Evolutionary conservation across 1,140 invertebrate genomes (phyloP).

Genomic region (Cepaea nemoralis): DNA sequence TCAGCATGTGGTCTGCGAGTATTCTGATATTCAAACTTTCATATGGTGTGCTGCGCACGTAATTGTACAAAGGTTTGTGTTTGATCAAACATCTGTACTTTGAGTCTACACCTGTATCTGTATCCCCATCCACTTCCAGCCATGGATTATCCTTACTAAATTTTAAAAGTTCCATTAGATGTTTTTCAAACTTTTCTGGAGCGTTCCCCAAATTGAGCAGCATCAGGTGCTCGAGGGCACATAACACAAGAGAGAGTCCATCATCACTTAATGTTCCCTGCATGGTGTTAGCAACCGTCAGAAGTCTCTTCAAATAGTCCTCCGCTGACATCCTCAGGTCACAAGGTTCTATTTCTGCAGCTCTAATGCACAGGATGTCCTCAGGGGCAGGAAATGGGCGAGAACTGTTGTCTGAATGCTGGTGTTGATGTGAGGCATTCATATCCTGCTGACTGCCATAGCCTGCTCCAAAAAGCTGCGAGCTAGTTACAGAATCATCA

Average conservation of each 20-base stretch:
- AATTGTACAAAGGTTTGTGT: background rate
- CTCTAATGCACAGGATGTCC: background rate
- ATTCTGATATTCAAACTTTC: background rate
- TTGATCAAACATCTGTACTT: background rate
- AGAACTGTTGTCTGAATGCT: background rate
- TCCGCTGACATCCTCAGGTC: background rate
- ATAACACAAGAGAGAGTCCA: background rate
- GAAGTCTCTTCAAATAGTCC: background rate
- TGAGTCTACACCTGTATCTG: background rate
- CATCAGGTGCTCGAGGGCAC: background rate
- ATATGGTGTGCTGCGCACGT: background rate
- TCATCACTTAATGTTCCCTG: slow-evolving; percentile 24
- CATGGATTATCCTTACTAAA: background rate
- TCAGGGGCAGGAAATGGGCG: background rate
- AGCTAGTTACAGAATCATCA: background rate
- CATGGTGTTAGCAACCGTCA: background rate
- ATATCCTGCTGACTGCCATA: background rate
- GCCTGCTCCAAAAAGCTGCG: background rate
- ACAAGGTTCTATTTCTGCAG: background rate
- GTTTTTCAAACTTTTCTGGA: background rate
- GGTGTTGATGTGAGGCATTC: background rate
- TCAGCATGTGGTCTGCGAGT: background rate
- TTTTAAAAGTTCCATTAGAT: background rate
- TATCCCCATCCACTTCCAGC: background rate
- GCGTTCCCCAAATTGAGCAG: slow-evolving; percentile 16